phyloP scores from a whole-genome alignment of 1,140 invertebrate species.

The Drosophila suzukii region DNA sequence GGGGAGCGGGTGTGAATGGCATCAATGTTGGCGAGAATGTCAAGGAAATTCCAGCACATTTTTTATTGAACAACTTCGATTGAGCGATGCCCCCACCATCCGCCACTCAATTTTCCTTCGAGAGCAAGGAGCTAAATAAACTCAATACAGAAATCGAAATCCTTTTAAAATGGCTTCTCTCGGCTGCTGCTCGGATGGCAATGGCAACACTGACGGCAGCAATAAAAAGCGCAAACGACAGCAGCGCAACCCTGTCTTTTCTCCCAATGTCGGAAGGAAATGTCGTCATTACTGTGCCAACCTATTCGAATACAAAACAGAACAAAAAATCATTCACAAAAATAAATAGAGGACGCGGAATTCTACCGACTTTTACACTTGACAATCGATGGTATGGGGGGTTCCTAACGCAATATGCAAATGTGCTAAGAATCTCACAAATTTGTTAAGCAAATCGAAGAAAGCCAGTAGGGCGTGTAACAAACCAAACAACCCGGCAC shows the following conservation, averaged over 20 bases:
- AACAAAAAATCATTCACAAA: conserved; percentile 9
- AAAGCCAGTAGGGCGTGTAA: conserved; percentile 28
- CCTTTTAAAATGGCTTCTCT: conserved; percentile 27
- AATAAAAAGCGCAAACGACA: conserved; percentile 70
- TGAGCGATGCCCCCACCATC: conserved; percentile 38
- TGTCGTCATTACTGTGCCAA: conserved; percentile 73
- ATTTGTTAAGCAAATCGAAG: conserved; percentile 82
- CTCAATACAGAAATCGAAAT: conserved; percentile 67
- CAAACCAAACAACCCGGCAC: conserved; percentile 37
- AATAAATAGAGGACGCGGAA: conserved; percentile 45
- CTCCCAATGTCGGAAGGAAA: conserved; percentile 59
- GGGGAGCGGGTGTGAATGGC: neutral
- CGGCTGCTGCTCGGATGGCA: conserved; percentile 1
- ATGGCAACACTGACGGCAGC: conserved; percentile 57
- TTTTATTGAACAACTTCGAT: conserved; percentile 76
- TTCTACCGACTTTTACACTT: conserved; percentile 63
- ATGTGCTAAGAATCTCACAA: conserved; percentile 80
- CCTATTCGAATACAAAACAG: conserved; percentile 2
- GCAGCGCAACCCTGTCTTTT: conserved; percentile 10
- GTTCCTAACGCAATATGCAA: conserved; percentile 71
- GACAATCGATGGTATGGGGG: conserved; percentile 37
- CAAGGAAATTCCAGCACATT: conserved; percentile 65
- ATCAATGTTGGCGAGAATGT: conserved; percentile 60
- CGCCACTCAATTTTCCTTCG: neutral
- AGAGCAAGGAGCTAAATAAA: conserved; percentile 60